Evolutionary conservation across 2,113 vertebrate species (phyloP), one percentile per base, ranked within the genome.

Genomic region (Laticauda laticaudata): DNA sequence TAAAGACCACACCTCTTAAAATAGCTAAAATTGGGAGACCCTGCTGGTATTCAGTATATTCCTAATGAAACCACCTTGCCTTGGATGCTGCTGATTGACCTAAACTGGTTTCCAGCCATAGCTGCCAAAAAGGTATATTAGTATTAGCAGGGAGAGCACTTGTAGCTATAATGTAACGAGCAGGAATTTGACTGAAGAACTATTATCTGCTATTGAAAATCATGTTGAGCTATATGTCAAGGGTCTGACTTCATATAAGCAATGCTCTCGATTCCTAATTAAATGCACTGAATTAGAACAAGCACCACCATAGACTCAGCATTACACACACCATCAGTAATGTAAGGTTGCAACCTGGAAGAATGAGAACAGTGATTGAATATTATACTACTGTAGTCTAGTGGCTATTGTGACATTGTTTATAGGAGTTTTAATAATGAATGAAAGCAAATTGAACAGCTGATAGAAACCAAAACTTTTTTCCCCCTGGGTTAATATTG

Each of bases 341-440:
- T 69, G 12, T 26, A 69, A 26, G 48, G 14, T 3, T 75, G 23
- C 53, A 48, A 48, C 0, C 0, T 48, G 2, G 51, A 64, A 34
- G 39, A 45, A 51, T 85, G 86, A 87, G 14, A 43, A 90, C 43
- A 86, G 64, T 53, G 29, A 4, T 12, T 43, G 55, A n/a, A 57
- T 29, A 48, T 0, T 29, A 5, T 5, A 90, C 55, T 51, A 0
- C 7, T 91, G 34, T 0, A 0, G 39, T 61, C 69, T 55, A 56
- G 75, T 86, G 48, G 88, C n/a, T 93, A 56, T 53, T 11, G 45
- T 87, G 88, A 64, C 21, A 43, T 43, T 5, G 26, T 90, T 88
- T 56, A 14, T 45, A n/a, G 34, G 23, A 87, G 85, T 2, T 93
- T 91, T 91, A 91, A 93, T 75, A 91, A 93, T 56, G 69, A 91